phyloP scores from a whole-genome alignment of 2,113 vertebrate genomes.

The Coryphaenoides rupestris region DNA sequence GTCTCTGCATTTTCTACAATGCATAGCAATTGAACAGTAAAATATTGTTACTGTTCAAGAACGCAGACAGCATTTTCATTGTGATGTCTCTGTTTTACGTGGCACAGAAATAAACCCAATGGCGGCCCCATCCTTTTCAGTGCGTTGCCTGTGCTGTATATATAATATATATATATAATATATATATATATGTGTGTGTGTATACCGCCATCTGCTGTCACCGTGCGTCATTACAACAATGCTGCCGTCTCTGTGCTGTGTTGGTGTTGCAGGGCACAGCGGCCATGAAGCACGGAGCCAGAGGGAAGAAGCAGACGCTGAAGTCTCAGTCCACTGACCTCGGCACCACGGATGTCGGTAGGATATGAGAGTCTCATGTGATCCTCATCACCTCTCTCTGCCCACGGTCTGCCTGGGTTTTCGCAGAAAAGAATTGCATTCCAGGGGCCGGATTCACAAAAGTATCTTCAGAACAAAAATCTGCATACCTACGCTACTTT shows the following conservation, averaged over 20 bases:
- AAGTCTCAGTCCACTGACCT: conserved; percentile 96
- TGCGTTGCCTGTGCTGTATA: not conserved
- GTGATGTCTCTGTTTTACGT: too few species aligned
- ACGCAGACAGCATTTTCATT: too few species aligned
- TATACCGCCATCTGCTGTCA: conserved; percentile 29
- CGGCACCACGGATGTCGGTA: conserved; percentile 90
- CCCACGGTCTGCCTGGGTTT: too few species aligned
- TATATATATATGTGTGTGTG: not conserved
- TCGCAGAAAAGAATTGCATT: too few species aligned
- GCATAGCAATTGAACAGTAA: too few species aligned
- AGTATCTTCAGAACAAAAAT: too few species aligned
- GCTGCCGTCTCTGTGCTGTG: not conserved
- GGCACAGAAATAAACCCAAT: too few species aligned
- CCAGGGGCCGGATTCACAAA: too few species aligned
- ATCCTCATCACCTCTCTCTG: not conserved
- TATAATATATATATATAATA: too few species aligned
- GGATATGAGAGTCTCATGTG: conserved; percentile 47
- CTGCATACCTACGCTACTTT: too few species aligned
- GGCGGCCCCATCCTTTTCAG: not conserved
- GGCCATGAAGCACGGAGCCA: conserved; percentile 87
- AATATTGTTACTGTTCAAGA: too few species aligned
- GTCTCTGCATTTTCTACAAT: too few species aligned
- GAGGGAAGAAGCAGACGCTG: conserved; percentile 90
- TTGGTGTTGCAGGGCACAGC: conserved; percentile 75
- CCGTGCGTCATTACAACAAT: conserved; percentile 3